Percentiles rank a stretch among this genome's conserved stretches.
Conservation (phyloP, 2,888 invertebrate genomes). For the Seira musarum region DNA sequence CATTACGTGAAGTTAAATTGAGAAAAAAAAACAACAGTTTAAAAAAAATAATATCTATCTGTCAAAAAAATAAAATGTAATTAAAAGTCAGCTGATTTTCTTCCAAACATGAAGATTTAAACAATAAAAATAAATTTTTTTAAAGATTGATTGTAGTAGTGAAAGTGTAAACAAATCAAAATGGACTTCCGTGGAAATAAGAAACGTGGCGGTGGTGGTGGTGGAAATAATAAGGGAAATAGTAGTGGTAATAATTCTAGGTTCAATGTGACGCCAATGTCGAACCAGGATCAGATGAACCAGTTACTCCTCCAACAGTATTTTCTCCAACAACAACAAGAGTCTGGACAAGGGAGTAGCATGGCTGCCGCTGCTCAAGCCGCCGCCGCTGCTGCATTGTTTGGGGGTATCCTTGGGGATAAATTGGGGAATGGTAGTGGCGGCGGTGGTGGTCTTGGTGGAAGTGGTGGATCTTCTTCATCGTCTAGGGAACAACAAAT, state of each 20-base stretch:
- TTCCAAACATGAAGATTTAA: no score
- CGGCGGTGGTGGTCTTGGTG: slow-evolving; percentile 7
- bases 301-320: slow-evolving; percentile 28
- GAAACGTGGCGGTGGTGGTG: no score
- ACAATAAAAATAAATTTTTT: no score
- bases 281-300: slow-evolving; percentile 25
- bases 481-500: slow-evolving; percentile 6
- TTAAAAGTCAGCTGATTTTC: no score
- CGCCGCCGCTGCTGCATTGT: slow-evolving; percentile 14
- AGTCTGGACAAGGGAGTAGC: neutral
- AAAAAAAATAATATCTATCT: no score
- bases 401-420: slow-evolving; percentile 17
- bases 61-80: no score
- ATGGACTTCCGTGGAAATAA: slow-evolving; percentile 7
- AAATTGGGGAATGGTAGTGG: neutral
- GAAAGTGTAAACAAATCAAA: no score
- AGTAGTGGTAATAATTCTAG: neutral
- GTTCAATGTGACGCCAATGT: slow-evolving; percentile 21
- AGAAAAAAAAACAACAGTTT: no score
- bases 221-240: neutral
- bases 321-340: slow-evolving; percentile 15
- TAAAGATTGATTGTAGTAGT: no score
- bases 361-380: neutral
- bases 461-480: neutral
- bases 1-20: no score